Base-by-base conservation (phyloP, 2,797 vertebrate genomes). In the Pteropus rufus region DNA sequence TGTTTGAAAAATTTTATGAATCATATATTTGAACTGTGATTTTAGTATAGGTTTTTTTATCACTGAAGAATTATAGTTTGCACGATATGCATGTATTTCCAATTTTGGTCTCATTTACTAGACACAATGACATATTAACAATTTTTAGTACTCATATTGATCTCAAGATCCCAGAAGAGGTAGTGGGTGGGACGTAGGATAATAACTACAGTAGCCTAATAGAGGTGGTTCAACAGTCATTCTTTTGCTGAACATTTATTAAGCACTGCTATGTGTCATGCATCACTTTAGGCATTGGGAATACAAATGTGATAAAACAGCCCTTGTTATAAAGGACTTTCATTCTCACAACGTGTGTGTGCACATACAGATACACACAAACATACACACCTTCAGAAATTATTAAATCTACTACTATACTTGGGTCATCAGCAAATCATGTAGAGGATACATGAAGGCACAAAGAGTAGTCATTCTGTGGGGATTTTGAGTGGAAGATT, bases 1-100 rank as follows among this genome's bases (percentile, higher is more conserved):
- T 81, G 11, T 73, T 93, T 93, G 73, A 89, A 95, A 92, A 94
- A 29, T 11, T 92, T 52, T 83, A 29, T 79, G 21, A 94, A 67
- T 83, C 58, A 16, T 76, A 69, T 91, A 44, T 95, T 92, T 85
- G 21, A 85, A 95, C 75, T 93, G 24, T 77, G 39, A 89, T 70
- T 70, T 94, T 70, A 94, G 14, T 44, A 34, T 49, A 44, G 21
- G 11, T 39, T 79, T 96, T 80, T 64, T 84, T 89, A 80, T 76
- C 36, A 80, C 67, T 88, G 52, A 81, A 80, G 34, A 60, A 77
- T 87, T 94, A 73, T 23, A n/a, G 24, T 93, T 79, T 88, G 46
- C 19, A 9, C 91, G 12, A 14, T 84, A 41, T 76, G 29, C 7
- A 16, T 52, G 6, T 93, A 67, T 83, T 89, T 90, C 23, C 34